Percentiles rank a stretch among this genome's conserved stretches.
These are phyloP conservation scores for Pseudopipra pipra DNA, from an alignment of 2,113 vertebrate species.

Conservation along the genomic window DNA sequence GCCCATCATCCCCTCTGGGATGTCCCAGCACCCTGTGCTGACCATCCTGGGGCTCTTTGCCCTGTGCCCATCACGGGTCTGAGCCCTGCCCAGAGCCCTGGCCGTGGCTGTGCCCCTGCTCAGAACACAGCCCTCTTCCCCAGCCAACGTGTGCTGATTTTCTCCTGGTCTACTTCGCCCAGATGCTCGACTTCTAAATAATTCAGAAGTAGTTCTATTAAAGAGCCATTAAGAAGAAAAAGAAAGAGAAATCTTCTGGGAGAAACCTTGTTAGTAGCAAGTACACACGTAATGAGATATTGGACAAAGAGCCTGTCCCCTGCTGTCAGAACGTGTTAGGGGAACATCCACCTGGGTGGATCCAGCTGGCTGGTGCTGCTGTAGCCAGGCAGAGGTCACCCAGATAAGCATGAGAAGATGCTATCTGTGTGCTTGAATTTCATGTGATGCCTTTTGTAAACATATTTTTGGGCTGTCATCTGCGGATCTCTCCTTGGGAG, in stretches of 20 bases:
- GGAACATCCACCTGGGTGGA: not conserved
- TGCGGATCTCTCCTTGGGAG: not conserved
- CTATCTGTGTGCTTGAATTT: not conserved
- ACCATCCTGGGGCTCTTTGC: not conserved
- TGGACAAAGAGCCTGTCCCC: not conserved
- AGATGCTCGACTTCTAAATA: conserved; percentile 46
- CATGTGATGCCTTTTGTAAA: not conserved
- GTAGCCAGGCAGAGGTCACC: not conserved
- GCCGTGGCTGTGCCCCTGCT: not conserved
- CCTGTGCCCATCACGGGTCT: not conserved
- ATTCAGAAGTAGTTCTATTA: conserved; percentile 39
- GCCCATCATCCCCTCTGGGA: rapidly evolving
- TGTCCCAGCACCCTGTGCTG: not conserved
- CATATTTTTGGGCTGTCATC: not conserved
- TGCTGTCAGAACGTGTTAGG: not conserved
- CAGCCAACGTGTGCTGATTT: not conserved
- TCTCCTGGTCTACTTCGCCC: not conserved
- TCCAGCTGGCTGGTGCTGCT: not conserved
- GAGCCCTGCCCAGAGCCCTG: not conserved
- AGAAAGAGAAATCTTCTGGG: not conserved
- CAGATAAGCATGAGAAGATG: not conserved
- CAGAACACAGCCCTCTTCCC: not conserved
- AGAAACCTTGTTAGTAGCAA: conserved; percentile 20
- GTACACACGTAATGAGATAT: not conserved
- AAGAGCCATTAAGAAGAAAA: conserved; percentile 30